Conservation (phyloP, 92 coral and sea anemone species). For the Phenganax stokvisi region DNA sequence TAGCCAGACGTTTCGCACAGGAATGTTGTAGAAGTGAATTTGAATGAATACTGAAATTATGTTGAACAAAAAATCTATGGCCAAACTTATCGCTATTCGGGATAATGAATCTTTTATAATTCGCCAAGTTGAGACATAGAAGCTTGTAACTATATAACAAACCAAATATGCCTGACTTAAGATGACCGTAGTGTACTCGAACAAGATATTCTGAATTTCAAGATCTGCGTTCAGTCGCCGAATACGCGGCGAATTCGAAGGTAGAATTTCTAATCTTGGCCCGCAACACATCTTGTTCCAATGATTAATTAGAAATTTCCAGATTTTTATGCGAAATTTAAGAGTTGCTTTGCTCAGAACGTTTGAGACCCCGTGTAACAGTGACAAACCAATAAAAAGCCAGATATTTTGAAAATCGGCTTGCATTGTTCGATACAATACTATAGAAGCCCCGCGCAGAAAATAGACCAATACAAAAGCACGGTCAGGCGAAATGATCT, state of each 20-base stretch:
- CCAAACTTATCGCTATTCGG: conserved; percentile 52
- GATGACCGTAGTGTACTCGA: conserved; percentile 41
- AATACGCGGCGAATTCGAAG: conserved; percentile 52
- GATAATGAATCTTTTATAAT: conserved; percentile 29
- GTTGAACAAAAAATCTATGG: conserved; percentile 56
- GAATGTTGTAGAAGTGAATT: conserved; percentile 43
- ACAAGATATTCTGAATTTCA: conserved; percentile 57
- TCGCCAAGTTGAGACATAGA: not conserved
- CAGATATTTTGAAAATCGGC: conserved; percentile 54
- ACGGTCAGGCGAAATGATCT: conserved; percentile 48
- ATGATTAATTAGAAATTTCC: conserved; percentile 22
- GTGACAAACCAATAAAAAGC: conserved; percentile 47
- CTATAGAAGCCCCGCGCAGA: conserved; percentile 42
- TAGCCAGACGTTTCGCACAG: conserved; percentile 53
- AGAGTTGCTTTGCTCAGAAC: conserved; percentile 55
- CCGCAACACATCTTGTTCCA: conserved; percentile 28
- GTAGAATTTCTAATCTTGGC: conserved; percentile 25
- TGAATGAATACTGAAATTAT: conserved; percentile 53
- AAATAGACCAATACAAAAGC: conserved; percentile 42
- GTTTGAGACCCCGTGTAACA: conserved; percentile 59
- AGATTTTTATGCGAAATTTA: conserved; percentile 57
- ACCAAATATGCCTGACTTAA: not conserved
- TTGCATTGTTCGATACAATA: conserved; percentile 58
- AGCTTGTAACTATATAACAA: not conserved
- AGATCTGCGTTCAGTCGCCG: conserved; percentile 69